phyloP scores from a whole-genome alignment of 2,888 invertebrate genomes.

The Cantharis rufa region DNA sequence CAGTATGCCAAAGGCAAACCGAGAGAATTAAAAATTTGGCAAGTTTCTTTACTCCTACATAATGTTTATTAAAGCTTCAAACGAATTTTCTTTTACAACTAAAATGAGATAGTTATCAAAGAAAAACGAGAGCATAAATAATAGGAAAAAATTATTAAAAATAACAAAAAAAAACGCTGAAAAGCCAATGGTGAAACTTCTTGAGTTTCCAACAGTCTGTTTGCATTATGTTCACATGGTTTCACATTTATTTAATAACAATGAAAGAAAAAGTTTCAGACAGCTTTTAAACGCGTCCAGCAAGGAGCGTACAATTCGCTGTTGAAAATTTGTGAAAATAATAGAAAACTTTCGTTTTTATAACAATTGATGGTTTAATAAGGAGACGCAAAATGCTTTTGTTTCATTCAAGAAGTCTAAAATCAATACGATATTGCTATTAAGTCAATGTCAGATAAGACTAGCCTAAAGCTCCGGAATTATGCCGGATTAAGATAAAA shows the following conservation, averaged over 20 bases:
- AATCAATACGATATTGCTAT: constrained; percentile 31
- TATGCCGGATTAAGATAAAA: constrained; percentile 45
- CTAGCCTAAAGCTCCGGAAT: constrained; percentile 39
- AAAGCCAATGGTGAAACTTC: constrained; percentile 27
- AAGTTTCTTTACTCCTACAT: constrained; percentile 26
- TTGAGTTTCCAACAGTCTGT: constrained; percentile 43
- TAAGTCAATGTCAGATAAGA: constrained; percentile 39
- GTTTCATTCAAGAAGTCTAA: constrained; percentile 16
- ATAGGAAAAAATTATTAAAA: constrained; percentile 14
- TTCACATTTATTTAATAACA: constrained; percentile 54
- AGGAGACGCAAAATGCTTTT: background rate
- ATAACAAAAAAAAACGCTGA: constrained; percentile 10
- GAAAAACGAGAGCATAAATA: background rate
- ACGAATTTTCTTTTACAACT: constrained; percentile 1
- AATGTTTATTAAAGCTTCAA: constrained; percentile 5
- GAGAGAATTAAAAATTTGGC: constrained; percentile 38
- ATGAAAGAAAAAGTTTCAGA: constrained; percentile 42
- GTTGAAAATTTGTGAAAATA: constrained; percentile 9
- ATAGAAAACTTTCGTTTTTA: constrained; percentile 5
- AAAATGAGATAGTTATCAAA: constrained; percentile 1
- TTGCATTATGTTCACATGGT: constrained; percentile 48
- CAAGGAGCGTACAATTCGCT: constrained; percentile 14
- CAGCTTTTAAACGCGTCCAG: constrained; percentile 37
- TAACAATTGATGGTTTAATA: constrained; percentile 18
- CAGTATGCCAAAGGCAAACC: constrained; percentile 29